Percentiles rank a stretch among this genome's conserved stretches.
Evolutionary conservation across 2,888 invertebrate species (phyloP).

Genomic region (Ichneumoninae sp.): DNA sequence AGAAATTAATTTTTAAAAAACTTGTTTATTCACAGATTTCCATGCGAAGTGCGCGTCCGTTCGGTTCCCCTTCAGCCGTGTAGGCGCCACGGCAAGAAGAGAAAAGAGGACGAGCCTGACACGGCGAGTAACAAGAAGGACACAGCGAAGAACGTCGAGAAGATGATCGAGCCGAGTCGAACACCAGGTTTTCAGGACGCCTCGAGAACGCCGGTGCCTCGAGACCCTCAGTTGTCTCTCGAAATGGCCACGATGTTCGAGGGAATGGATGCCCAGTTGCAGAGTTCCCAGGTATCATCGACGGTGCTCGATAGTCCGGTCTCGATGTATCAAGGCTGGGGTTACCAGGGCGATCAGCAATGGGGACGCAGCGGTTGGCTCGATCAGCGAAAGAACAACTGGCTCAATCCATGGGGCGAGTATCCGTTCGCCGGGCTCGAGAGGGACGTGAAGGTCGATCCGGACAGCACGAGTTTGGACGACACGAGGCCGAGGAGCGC

Average conservation of each 20-base stretch:
- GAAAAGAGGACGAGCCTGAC: conserved; percentile 89
- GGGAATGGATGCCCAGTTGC: conserved; percentile 91
- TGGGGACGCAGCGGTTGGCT: conserved; percentile 81
- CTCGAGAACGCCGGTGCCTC: conserved; percentile 72
- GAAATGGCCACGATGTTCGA: conserved; percentile 92
- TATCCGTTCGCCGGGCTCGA: conserved; percentile 81
- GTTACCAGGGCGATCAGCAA: conserved; percentile 82
- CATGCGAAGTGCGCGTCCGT: conserved; percentile 94
- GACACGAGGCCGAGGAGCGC: conserved; percentile 81
- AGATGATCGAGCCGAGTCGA: conserved; percentile 74
- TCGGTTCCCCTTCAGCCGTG: conserved; percentile 94
- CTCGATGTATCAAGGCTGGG: conserved; percentile 84
- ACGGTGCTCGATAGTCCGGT: conserved; percentile 89
- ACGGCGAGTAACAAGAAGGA: conserved; percentile 84
- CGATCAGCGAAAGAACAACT: conserved; percentile 82
- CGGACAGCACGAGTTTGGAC: conserved; percentile 88
- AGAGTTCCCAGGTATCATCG: conserved; percentile 94
- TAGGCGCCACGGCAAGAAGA: conserved; percentile 90
- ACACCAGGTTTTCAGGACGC: conserved; percentile 74
- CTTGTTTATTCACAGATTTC: conserved; percentile 88
- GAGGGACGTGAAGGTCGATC: conserved; percentile 89
- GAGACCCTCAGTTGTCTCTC: conserved; percentile 86
- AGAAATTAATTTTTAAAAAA: not conserved
- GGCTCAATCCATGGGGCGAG: conserved; percentile 82
- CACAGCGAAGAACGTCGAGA: conserved; percentile 78